phyloP scores from a whole-genome alignment of 2,113 vertebrate species.

The Strix aluco region DNA sequence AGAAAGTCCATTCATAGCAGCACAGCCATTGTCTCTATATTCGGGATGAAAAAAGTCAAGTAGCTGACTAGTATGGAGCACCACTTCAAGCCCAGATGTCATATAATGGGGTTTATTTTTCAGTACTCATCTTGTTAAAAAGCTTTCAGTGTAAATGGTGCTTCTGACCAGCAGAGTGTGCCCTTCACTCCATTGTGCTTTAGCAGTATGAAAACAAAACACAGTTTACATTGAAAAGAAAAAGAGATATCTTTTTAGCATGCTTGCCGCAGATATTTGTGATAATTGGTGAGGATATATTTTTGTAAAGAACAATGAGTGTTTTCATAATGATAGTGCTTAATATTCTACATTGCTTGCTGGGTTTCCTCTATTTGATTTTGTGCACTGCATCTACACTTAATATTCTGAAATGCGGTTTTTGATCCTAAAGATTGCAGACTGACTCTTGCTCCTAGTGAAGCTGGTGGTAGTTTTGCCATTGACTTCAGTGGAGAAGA shows the following conservation, averaged over 20 bases:
- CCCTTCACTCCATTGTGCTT: background rate
- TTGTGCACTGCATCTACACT: background rate
- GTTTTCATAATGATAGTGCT: background rate
- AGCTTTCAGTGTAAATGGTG: background rate
- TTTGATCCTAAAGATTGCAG: background rate
- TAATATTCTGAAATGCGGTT: background rate
- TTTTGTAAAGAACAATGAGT: background rate
- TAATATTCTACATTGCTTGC: background rate
- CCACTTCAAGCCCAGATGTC: background rate
- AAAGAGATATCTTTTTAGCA: slow-evolving; percentile 63
- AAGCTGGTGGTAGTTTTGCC: background rate
- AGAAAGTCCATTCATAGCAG: background rate
- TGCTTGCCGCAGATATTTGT: background rate
- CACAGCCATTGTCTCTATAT: background rate
- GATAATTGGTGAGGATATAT: background rate
- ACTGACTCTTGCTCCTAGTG: background rate
- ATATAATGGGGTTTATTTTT: background rate
- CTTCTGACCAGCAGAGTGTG: slow-evolving; percentile 68
- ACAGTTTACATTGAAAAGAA: slow-evolving; percentile 28
- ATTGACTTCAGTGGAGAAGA: background rate
- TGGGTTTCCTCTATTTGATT: background rate
- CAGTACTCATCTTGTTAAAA: background rate
- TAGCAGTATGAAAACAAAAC: slow-evolving; percentile 21
- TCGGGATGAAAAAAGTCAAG: background rate
- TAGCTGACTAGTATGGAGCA: background rate